Evolutionary conservation across 2,888 invertebrate species (phyloP).

Genomic region (Auanema freiburgensis): DNA sequence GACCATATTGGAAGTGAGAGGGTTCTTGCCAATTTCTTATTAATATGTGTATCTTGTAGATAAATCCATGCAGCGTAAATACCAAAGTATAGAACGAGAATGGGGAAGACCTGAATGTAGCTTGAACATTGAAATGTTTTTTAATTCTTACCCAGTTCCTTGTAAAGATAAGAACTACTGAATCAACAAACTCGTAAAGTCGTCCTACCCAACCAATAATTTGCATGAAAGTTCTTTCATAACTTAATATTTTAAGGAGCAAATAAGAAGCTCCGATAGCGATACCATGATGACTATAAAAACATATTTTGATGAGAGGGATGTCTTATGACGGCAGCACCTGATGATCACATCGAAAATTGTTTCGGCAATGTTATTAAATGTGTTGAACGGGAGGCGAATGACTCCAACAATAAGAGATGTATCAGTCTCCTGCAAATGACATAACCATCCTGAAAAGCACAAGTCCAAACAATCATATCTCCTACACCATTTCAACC

Average conservation of each 20-base stretch:
- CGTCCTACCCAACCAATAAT: slow-evolving; percentile 51
- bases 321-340: slow-evolving; percentile 6
- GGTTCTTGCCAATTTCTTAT: slow-evolving; percentile 56
- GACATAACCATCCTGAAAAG: slow-evolving; percentile 51
- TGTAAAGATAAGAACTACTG: slow-evolving; percentile 49
- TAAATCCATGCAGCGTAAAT: slow-evolving; percentile 60
- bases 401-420: slow-evolving; percentile 68
- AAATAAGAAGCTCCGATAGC: slow-evolving; percentile 46
- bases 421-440: slow-evolving; percentile 63
- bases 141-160: slow-evolving; percentile 46
- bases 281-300: slow-evolving; percentile 48
- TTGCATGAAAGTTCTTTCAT: slow-evolving; percentile 55
- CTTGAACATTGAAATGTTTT: neutral
- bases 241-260: slow-evolving; percentile 56
- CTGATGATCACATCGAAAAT: slow-evolving; percentile 41
- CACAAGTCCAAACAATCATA: neutral
- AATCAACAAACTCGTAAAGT: slow-evolving; percentile 48
- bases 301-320: slow-evolving; percentile 1
- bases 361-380: slow-evolving; percentile 37
- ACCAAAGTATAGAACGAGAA: slow-evolving; percentile 50
- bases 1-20: slow-evolving; percentile 63
- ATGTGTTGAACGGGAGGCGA: slow-evolving; percentile 73
- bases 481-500: slow-evolving; percentile 14
- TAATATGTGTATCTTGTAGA: slow-evolving; percentile 47
- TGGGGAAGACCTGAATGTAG: slow-evolving; percentile 48